Base-by-base conservation (phyloP, 2,797 vertebrate genomes). In the Muscicapa striata region DNA sequence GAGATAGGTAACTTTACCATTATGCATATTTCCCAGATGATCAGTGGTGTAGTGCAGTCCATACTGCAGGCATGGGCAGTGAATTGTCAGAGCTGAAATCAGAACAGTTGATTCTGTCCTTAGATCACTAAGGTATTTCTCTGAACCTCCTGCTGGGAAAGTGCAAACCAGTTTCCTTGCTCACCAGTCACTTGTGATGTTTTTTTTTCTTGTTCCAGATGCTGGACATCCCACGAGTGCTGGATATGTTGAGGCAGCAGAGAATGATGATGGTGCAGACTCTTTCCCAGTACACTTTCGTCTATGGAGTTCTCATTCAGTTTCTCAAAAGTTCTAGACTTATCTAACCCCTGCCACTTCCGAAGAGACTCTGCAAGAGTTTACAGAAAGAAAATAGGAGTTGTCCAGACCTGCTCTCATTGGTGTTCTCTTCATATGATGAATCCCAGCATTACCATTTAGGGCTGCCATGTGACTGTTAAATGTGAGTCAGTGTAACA, bases 211-310 rank as follows among this genome's bases (percentile, higher is more conserved):
- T 81, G 12, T 15, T 94, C 26, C 95, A 99, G 99, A 97, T 98
- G 96, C 98, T 99, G 97, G 98, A 99, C 92, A 98, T 99, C 97
- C 98, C 98, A 14, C 98, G 98, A 45, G 98, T 98, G 96, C 98
- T 99, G 97, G 97, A 95, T 76, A 97, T 98, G 97, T 97, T 99
- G 86, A 98, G 99, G 32, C 97, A 98, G 45, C 99, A 99, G 98
- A 98, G 99, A 34, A 99, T 99, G 99, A 97, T 99, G 98, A 98
- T 99, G 99, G 99, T 99, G 93, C 99, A 99, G 98, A 99, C 99
- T 2, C 97, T 99, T 83, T 98, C 98, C 1, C 99, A 99, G 97
- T 99, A 99, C 97, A 99, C 98, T 24, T 99, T 99, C 11, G 98
- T 99, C 93, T 99, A 99, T 97, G 98, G 98, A 96, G 99, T 99